Evolutionary conservation across 2,797 vertebrate genomes (phyloP), one percentile per base, ranked within the genome.

Genomic region (Sebastes hopkinsi): DNA sequence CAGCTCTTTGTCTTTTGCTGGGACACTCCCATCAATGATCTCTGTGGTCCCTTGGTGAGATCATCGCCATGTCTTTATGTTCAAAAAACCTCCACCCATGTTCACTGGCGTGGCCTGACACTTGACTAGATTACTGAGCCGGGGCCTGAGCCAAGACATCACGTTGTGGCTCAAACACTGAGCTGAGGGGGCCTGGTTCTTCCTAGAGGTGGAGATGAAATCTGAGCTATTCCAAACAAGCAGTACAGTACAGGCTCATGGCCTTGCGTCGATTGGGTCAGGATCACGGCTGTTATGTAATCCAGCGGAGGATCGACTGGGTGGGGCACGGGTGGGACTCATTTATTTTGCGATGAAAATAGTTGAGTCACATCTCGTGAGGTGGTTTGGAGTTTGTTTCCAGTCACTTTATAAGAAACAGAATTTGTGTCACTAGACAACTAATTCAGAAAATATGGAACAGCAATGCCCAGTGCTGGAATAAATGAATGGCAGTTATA

Each of bases 21-120:
- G 60, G 84, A 86, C 85, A 80, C 86, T 79, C 87, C 73, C 79
- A 68, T 58, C 1, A 72, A 25, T 60, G 32, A 83, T 71, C 75
- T 62, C 54, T 55, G 25, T 8, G 38, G 25, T 77, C 59, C 27
- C 76, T 42, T 1, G 5, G 32, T 92, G 91, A 93, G 83, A 75
- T 92, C 87, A 87, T 85, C 25, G 1, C 55, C 34, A 22, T 23
- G 65, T 72, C 46, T 78, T 46, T 16, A 3, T 46, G 52, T 72
- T 55, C 16, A 34, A 16, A 16, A 71, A 72, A 9, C 29, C 77
- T 82, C 86, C 88, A 60, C 87, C 89, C 81, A 73, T 59, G 72
- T 67, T 82, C 66, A 5, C 34, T 66, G 85, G 85, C 38, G 89
- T 67, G 68, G 68, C 76, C 77, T 54, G 56, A 75, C 78, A 46